Evolutionary conservation across 2,113 vertebrate genomes (phyloP).

Genomic region (Turdus rufiventris): DNA sequence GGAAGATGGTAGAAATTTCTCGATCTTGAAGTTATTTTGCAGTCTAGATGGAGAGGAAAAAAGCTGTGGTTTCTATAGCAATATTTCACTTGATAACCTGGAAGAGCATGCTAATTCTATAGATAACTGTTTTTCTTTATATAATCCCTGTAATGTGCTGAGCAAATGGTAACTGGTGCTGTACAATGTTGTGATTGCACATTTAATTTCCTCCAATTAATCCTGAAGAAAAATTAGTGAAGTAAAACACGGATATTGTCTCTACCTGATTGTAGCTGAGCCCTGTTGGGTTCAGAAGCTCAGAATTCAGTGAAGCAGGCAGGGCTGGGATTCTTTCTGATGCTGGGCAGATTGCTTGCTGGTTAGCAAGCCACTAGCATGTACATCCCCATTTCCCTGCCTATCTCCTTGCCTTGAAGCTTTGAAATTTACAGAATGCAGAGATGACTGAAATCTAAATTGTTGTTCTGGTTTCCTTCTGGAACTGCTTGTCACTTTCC

Average conservation of each 20-base stretch:
- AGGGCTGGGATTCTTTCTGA: neutral
- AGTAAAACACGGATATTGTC: neutral
- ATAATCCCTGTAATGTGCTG: neutral
- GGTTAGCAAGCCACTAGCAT: neutral
- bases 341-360: neutral
- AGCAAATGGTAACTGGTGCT: neutral
- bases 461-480: conserved; percentile 24
- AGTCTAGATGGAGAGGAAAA: neutral
- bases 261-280: neutral
- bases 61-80: conserved; percentile 54
- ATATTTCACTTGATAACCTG: conserved; percentile 32
- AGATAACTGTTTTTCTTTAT: neutral
- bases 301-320: neutral
- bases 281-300: neutral
- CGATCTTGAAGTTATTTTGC: neutral
- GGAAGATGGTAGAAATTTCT: conserved; percentile 35
- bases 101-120: neutral
- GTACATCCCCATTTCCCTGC: neutral
- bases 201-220: neutral
- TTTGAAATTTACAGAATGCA: neutral
- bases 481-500: conserved; percentile 21
- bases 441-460: neutral
- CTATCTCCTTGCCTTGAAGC: neutral
- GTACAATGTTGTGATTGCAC: neutral
- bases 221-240: neutral